Base-by-base conservation (phyloP, 2,888 invertebrate species). In the Agrochola lychnidis region DNA sequence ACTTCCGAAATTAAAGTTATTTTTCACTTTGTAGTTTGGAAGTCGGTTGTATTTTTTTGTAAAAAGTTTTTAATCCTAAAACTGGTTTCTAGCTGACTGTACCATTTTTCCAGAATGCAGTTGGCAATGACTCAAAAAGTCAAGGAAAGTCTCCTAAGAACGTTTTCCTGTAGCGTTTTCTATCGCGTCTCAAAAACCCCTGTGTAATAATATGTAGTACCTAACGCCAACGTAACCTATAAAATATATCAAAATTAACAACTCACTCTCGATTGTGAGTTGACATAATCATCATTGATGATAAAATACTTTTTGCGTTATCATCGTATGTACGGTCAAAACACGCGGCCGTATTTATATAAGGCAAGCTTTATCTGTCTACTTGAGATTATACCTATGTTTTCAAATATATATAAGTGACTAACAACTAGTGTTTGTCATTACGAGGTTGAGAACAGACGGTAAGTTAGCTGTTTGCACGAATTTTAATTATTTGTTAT, bases 391-490 rank as follows among this genome's bases (percentile, higher is more conserved):
- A 67, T 66, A 45, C 0, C 4, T 66, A 22, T 61, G 22, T 36
- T 22, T 64, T n/a, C n/a, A 48, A 2, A 7, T 45, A 22, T 2
- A 16, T 6, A n/a, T 25, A 12, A 30, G 12, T 36, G 19, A 25
- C 19, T 16, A 22, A 6, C 25, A 1, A 16, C 16, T 10, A 81
- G 76, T 81, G 3, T 40, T 19, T 53, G 30, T 19, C 36, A 25
- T 51, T 25, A 4, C 25, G 59, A 53, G 7, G 45, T 45, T 57
- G n/a, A 66, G 36, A 48, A 14, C 36, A 53, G 51, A n/a, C 81
- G 78, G 78, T 78, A 40, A 81, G 78, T 78, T 25, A 0, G 51
- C 9, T 51, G 25, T n/a, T 61, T 45, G 30, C 4, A 16, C 3
- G 16, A 36, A 42, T 42, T 80, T 42, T 5, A 40, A 62, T 53